Percentiles rank a stretch among this genome's conserved stretches.
Conservation (phyloP, 2,888 invertebrate species). For the Tachystola acroxantha region DNA sequence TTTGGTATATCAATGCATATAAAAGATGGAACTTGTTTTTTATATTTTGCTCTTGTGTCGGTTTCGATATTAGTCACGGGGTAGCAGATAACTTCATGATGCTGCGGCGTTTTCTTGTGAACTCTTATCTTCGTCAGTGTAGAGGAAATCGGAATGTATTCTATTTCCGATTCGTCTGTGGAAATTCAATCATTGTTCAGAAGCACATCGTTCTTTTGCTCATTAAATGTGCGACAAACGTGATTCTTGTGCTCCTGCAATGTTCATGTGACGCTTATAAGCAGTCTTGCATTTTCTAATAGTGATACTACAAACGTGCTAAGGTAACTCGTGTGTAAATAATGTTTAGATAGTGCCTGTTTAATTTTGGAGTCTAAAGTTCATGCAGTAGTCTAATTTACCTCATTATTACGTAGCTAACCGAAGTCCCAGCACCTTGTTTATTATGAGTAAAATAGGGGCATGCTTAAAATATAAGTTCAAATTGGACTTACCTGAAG, state of each 20-base stretch:
- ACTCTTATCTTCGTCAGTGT: constrained; percentile 89
- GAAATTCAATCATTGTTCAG: constrained; percentile 60
- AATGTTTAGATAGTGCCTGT: constrained; percentile 41
- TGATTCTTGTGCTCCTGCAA: constrained; percentile 55
- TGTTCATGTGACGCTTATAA: constrained; percentile 47
- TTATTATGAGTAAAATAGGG: constrained; percentile 33
- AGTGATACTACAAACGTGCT: constrained; percentile 49
- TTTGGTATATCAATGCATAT: constrained; percentile 51
- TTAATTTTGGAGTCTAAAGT: constrained; percentile 68
- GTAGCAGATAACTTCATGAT: constrained; percentile 80
- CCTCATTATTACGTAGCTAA: constrained; percentile 42
- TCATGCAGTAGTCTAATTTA: constrained; percentile 57
- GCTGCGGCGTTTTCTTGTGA: constrained; percentile 79
- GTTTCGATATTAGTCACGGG: constrained; percentile 67
- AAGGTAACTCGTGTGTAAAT: constrained; percentile 26
- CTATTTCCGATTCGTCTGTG: constrained; percentile 88
- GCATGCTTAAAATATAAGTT: constrained; percentile 40
- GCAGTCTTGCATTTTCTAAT: constrained; percentile 38
- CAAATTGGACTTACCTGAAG: constrained; percentile 58
- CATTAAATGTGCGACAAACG: constrained; percentile 62
- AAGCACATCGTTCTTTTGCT: constrained; percentile 29
- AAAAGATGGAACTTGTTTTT: constrained; percentile 79
- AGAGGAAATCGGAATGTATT: constrained; percentile 89
- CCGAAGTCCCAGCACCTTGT: constrained; percentile 60
- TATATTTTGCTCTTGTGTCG: constrained; percentile 64